Base-by-base conservation (phyloP, 2,113 vertebrate species). In the Microtus montanus region DNA sequence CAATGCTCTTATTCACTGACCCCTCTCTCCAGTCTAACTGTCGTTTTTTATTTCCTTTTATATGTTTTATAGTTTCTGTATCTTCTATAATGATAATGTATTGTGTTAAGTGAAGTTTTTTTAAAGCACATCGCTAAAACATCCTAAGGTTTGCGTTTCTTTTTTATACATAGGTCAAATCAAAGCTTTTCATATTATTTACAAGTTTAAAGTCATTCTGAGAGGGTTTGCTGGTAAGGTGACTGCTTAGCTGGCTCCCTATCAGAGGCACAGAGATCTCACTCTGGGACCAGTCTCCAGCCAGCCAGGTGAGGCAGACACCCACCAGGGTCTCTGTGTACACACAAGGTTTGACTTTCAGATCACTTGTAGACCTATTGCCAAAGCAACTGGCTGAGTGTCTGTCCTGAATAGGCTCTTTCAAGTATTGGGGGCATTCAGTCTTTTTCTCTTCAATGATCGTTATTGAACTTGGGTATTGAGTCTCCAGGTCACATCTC, bases 41-140 rank as follows among this genome's bases (percentile, higher is more conserved):
- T 19, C n/a, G 47, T 85, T 90, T 96, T 96, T 93, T 74, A 75
- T 66, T 90, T 95, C 63, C 19, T 93, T 71, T 80, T 84, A 70
- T 90, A 33, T 35, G 87, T 95, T 95, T 85, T 86, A 9, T 92
- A 58, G 77, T 92, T 90, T 90, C 58, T 87, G 90, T 89, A 87
- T 74, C 77, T 78, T 94, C 70, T 84, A 79, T 6, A 95, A 8
- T 82, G 77, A 95, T 83, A 28, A 83, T 26, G 1, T 26, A 91
- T 71, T 95, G 41, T 20, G 94, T 79, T 90, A 93, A 89, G 74
- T 88, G 47, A 85, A 85, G 66, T 88, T 83, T 85, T 24, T 52
- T 91, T 24, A 38, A 90, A 89, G 49, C 13, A 30, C 3, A 26
- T 84, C 63, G 91, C 89, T 75, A 68, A 4, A 75, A 83, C 9